Evolutionary conservation across 1,140 invertebrate species (phyloP).

Genomic region (Pectinophora gossypiella): DNA sequence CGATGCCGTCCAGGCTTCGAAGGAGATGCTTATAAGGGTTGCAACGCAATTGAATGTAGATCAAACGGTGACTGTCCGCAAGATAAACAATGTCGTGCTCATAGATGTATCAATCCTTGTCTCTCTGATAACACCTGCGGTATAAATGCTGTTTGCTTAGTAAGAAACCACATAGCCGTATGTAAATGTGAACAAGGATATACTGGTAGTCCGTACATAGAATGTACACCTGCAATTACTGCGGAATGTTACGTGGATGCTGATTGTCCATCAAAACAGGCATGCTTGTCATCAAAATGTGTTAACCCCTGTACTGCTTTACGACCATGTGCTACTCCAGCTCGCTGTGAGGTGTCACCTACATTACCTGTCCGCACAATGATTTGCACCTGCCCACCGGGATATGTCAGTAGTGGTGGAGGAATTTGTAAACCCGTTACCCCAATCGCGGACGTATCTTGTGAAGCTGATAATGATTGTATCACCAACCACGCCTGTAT

Average conservation of each 20-base stretch:
- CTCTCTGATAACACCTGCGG: slow-evolving; percentile 87
- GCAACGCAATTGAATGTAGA: slow-evolving; percentile 89
- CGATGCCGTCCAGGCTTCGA: slow-evolving; percentile 87
- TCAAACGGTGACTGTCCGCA: slow-evolving; percentile 91
- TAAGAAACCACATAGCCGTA: slow-evolving; percentile 87
- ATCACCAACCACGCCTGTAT: slow-evolving; percentile 85
- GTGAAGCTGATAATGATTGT: slow-evolving; percentile 86
- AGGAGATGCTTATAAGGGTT: slow-evolving; percentile 86
- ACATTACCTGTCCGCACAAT: slow-evolving; percentile 90
- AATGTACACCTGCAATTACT: slow-evolving; percentile 82
- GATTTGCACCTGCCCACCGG: slow-evolving; percentile 90
- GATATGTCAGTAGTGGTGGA: slow-evolving; percentile 90
- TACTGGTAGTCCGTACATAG: slow-evolving; percentile 87
- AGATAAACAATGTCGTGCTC: slow-evolving; percentile 89
- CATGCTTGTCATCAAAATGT: slow-evolving; percentile 89
- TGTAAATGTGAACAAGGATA: slow-evolving; percentile 87
- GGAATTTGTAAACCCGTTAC: slow-evolving; percentile 84
- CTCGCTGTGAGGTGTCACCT: slow-evolving; percentile 87
- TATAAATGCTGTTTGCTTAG: slow-evolving; percentile 84
- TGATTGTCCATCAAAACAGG: slow-evolving; percentile 86
- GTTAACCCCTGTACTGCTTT: slow-evolving; percentile 87
- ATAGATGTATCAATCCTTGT: slow-evolving; percentile 91
- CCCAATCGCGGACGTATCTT: slow-evolving; percentile 79
- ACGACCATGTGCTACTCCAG: slow-evolving; percentile 86
- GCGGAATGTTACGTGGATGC: slow-evolving; percentile 87